Evolutionary conservation across 2,113 vertebrate species (phyloP).

Genomic region (Himantopus leucocephalus): DNA sequence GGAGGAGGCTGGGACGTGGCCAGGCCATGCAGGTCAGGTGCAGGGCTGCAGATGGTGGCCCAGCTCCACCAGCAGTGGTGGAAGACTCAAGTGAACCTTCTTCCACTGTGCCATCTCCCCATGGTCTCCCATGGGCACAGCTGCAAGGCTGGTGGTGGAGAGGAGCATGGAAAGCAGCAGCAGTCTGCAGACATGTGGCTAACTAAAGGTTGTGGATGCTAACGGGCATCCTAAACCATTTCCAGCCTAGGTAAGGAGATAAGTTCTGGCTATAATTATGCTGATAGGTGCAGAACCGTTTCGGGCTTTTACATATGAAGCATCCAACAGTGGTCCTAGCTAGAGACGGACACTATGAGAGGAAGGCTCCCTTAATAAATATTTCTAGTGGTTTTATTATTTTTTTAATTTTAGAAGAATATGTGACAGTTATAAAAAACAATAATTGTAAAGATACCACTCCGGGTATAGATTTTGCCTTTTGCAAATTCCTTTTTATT

Average conservation of each 20-base stretch:
- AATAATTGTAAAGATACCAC: not conserved
- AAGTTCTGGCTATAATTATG: not conserved
- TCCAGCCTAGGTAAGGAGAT: not conserved
- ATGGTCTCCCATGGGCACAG: fast-evolving
- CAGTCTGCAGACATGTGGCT: not conserved
- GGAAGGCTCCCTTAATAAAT: not conserved
- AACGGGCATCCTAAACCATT: not conserved
- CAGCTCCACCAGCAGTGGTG: not conserved
- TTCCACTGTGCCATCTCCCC: fast-evolving
- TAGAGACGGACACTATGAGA: not conserved
- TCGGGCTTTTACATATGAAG: not conserved
- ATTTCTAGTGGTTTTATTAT: not conserved
- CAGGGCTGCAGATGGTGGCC: not conserved
- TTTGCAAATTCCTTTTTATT: not conserved
- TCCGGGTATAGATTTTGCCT: not conserved
- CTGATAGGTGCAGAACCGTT: not conserved
- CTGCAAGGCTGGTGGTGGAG: not conserved
- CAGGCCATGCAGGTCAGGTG: not conserved
- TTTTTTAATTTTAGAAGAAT: not conserved
- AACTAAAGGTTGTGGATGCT: not conserved
- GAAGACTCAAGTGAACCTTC: not conserved
- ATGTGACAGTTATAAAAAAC: not conserved
- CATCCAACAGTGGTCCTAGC: not conserved
- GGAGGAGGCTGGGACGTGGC: not conserved
- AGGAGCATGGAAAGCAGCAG: not conserved